phyloP scores from a whole-genome alignment of 2,888 invertebrate species.

The Troides aeacus region DNA sequence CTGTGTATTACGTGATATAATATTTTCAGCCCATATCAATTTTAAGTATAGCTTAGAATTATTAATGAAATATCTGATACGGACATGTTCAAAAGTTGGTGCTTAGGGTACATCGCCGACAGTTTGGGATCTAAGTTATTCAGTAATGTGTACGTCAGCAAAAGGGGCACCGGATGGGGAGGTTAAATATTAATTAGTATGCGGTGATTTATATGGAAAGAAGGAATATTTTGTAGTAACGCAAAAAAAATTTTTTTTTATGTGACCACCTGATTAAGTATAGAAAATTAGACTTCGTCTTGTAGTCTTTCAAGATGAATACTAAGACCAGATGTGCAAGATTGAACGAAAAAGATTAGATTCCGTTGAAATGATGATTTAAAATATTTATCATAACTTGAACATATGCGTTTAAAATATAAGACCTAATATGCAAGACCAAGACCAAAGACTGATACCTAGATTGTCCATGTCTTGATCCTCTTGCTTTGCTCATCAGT shows the following conservation, averaged over 20 bases:
- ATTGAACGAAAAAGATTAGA: too few relatives aligned
- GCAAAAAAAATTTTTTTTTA: not conserved
- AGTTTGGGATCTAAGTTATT: conserved; percentile 19
- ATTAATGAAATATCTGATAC: conserved; percentile 72
- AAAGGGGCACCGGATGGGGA: conserved; percentile 31
- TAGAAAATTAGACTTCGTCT: too few relatives aligned
- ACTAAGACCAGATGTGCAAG: too few relatives aligned
- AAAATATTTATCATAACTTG: too few relatives aligned
- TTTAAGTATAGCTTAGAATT: conserved; percentile 61
- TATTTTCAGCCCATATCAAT: conserved; percentile 45
- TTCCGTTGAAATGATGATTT: too few relatives aligned
- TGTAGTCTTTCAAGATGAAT: too few relatives aligned
- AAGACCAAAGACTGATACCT: too few relatives aligned
- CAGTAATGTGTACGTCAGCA: conserved; percentile 10
- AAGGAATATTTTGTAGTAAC: not conserved
- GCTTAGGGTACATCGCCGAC: conserved; percentile 34
- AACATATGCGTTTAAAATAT: too few relatives aligned
- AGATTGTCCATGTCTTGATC: too few relatives aligned
- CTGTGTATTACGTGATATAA: not conserved
- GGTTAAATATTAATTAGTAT: conserved; percentile 26
- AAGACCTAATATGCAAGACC: too few relatives aligned
- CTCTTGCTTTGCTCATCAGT: too few relatives aligned
- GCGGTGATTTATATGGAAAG: not conserved
- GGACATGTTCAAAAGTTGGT: conserved; percentile 50
- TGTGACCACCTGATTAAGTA: not conserved